A percentile compares a stretch with the other conserved stretches of the same genome.
Evolutionary conservation across 2,113 vertebrate genomes (phyloP).

Genomic region (Agelaius phoeniceus): DNA sequence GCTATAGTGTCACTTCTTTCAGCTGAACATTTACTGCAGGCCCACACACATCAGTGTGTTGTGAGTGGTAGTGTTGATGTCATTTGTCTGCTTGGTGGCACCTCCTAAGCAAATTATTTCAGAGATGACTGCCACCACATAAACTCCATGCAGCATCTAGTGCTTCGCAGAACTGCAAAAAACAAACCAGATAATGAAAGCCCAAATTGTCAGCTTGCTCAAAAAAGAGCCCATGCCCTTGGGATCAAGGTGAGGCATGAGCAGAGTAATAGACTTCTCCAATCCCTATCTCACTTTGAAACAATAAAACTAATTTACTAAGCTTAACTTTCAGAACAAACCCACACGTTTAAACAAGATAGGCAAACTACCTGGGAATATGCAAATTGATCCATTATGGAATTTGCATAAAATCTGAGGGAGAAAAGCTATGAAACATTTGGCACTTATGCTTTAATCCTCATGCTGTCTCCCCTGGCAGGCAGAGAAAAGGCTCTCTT

Average conservation of each 20-base stretch:
- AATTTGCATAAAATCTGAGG: conserved; percentile 33
- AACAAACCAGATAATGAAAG: neutral
- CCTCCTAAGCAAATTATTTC: neutral
- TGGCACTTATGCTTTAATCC: neutral
- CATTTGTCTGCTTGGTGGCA: neutral
- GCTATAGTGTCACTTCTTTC: neutral
- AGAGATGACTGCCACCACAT: neutral
- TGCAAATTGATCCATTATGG: neutral
- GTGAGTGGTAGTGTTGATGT: neutral
- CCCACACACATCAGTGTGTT: neutral
- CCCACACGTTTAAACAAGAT: neutral
- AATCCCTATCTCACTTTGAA: neutral
- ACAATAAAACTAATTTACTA: neutral
- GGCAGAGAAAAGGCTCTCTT: neutral
- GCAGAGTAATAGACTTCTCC: neutral
- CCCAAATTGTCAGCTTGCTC: neutral
- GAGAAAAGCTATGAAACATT: conserved; percentile 11
- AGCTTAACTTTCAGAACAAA: neutral
- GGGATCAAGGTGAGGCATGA: neutral
- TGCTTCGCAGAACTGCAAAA: neutral
- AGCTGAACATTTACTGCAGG: neutral
- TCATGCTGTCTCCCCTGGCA: neutral
- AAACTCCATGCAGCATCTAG: neutral
- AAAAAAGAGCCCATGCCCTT: neutral
- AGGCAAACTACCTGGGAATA: neutral